Percentiles rank a stretch among this genome's conserved stretches.
Evolutionary conservation across 2,888 invertebrate genomes (phyloP).

Genomic region (Macrostomum cliftonense): DNA sequence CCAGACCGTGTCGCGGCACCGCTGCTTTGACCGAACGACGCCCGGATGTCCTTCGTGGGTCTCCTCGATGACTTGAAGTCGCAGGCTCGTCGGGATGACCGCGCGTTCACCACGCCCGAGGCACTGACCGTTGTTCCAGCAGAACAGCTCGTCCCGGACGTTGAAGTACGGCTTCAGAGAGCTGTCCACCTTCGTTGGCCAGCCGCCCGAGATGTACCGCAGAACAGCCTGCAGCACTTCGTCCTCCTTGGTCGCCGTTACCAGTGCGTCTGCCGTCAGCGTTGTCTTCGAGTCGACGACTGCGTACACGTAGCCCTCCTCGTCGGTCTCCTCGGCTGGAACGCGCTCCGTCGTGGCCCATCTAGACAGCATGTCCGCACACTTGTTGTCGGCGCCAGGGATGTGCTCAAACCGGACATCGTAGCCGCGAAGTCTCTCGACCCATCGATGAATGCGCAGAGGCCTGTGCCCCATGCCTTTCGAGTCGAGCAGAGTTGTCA

Average conservation of each 20-base stretch:
- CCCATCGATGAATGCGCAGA: slow-evolving; percentile 4
- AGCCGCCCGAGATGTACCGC: neutral
- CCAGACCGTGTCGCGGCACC: neutral
- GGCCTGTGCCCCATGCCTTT: slow-evolving; percentile 1
- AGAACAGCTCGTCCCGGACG: neutral
- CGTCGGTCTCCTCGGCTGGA: too few species aligned
- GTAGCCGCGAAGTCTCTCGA: neutral
- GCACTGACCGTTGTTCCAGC: neutral
- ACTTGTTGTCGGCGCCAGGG: neutral
- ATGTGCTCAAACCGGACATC: slow-evolving; percentile 1
- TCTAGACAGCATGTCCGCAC: slow-evolving; percentile 2
- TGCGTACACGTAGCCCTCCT: too few species aligned
- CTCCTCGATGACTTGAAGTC: too few species aligned
- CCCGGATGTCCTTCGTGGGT: neutral
- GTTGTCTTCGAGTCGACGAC: too few species aligned
- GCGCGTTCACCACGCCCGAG: slow-evolving; percentile 1
- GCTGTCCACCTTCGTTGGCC: slow-evolving; percentile 2
- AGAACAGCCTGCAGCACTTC: neutral
- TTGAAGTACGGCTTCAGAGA: neutral
- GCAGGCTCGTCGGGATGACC: neutral
- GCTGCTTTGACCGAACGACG: slow-evolving; percentile 4
- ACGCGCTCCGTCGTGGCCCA: neutral
- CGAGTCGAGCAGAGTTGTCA: neutral
- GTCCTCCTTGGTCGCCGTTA: too few species aligned
- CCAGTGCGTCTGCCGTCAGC: too few species aligned